Evolutionary conservation across 2,113 vertebrate genomes (phyloP).

Genomic region (Sula dactylatra): DNA sequence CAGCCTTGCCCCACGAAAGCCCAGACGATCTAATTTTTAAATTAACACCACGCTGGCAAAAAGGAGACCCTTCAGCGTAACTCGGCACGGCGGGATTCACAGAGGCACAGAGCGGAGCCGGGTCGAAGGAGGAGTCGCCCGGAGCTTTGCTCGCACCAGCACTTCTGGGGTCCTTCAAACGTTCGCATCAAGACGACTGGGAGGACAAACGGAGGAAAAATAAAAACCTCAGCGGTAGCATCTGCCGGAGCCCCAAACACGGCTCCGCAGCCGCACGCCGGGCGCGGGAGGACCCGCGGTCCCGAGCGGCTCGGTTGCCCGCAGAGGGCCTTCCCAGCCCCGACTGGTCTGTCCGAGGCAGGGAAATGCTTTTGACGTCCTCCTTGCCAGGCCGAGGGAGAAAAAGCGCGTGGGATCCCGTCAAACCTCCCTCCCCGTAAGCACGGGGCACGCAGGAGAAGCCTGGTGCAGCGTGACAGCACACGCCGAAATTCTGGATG

Average conservation of each 20-base stretch:
- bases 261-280: rapidly evolving
- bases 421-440: not conserved
- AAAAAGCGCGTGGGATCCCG: rapidly evolving
- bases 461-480: rapidly evolving
- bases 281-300: not conserved
- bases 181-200: rapidly evolving
- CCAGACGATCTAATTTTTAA: not conserved
- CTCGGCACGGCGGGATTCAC: rapidly evolving
- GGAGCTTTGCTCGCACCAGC: not conserved
- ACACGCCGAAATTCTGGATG: rapidly evolving
- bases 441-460: not conserved
- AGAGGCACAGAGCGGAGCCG: not conserved
- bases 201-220: not conserved
- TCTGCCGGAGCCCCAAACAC: rapidly evolving
- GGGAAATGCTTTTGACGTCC: not conserved
- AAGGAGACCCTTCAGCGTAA: rapidly evolving
- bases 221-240: not conserved
- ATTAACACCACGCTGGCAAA: not conserved
- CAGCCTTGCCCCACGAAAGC: not conserved
- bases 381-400: not conserved
- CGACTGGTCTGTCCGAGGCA: rapidly evolving
- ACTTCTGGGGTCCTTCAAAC: not conserved
- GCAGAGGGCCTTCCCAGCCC: not conserved
- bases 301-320: not conserved
- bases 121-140: not conserved